These are phyloP conservation scores for Ondatra zibethicus DNA, from an alignment of 2,113 vertebrate species.

Conservation along the genomic window DNA sequence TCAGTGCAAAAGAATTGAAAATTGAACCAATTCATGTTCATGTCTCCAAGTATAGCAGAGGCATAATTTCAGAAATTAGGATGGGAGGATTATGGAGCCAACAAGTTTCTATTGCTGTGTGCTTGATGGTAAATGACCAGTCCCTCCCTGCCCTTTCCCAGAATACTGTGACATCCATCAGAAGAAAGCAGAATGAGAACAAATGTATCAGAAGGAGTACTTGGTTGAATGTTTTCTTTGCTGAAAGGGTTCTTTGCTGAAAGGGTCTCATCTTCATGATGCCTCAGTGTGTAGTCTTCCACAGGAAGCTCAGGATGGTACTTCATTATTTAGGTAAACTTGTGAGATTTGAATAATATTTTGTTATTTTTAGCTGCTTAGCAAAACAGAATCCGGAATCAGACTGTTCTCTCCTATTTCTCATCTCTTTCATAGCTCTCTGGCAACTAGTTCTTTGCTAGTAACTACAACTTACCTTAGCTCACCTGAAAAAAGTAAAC, in stretches of 20 bases:
- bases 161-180: neutral
- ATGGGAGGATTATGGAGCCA: neutral
- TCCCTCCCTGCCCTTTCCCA: neutral
- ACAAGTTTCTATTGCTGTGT: neutral
- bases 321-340: conserved; percentile 39
- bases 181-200: conserved; percentile 28
- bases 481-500: neutral
- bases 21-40: neutral
- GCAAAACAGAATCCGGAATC: conserved; percentile 11
- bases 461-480: neutral
- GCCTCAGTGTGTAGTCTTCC: neutral
- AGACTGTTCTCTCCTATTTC: conserved; percentile 4
- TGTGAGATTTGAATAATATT: conserved; percentile 16
- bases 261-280: neutral
- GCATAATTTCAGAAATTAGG: neutral
- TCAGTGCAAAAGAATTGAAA: neutral
- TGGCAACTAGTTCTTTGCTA: neutral
- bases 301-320: neutral
- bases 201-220: neutral
- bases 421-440: neutral
- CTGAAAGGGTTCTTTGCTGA: neutral
- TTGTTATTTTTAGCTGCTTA: conserved; percentile 41
- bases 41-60: neutral
- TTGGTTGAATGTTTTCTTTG: conserved; percentile 21
- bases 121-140: neutral